A percentile compares a stretch with the other conserved stretches of the same genome.
phyloP scores from a whole-genome alignment of 2,888 invertebrate genomes.

The Diplolepis rosae region DNA sequence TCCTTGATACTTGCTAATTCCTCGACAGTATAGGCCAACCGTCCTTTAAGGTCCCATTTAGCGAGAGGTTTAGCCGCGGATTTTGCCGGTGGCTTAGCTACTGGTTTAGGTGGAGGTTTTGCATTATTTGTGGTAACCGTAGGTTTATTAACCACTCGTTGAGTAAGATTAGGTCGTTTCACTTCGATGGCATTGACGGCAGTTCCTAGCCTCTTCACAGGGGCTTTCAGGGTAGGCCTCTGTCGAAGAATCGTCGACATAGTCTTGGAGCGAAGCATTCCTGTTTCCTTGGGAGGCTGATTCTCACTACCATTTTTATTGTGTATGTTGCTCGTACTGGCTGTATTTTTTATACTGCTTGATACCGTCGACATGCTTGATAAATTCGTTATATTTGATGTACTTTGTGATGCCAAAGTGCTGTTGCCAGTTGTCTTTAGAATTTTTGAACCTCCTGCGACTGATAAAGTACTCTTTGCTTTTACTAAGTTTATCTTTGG shows the following conservation, averaged over 20 bases:
- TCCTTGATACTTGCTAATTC: constrained; percentile 80
- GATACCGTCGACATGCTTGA: not conserved
- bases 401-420: constrained; percentile 36
- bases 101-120: constrained; percentile 1
- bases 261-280: constrained; percentile 57
- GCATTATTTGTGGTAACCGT: constrained; percentile 64
- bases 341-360: constrained; percentile 47
- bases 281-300: constrained; percentile 50
- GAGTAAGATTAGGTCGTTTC: constrained; percentile 54
- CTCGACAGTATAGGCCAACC: constrained; percentile 68
- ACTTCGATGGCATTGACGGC: constrained; percentile 45
- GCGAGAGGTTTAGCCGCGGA: constrained; percentile 54
- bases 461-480: constrained; percentile 50
- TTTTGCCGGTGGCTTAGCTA: constrained; percentile 21
- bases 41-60: constrained; percentile 69
- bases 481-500: constrained; percentile 51
- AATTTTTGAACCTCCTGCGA: constrained; percentile 3
- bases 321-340: constrained; percentile 50
- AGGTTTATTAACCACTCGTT: constrained; percentile 58
- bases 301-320: constrained; percentile 56
- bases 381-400: constrained; percentile 14
- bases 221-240: constrained; percentile 44
- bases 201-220: constrained; percentile 60
- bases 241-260: constrained; percentile 49
- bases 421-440: constrained; percentile 23